Evolutionary conservation across 1,140 invertebrate species (phyloP).

Genomic region (Leguminivora glycinivorella): DNA sequence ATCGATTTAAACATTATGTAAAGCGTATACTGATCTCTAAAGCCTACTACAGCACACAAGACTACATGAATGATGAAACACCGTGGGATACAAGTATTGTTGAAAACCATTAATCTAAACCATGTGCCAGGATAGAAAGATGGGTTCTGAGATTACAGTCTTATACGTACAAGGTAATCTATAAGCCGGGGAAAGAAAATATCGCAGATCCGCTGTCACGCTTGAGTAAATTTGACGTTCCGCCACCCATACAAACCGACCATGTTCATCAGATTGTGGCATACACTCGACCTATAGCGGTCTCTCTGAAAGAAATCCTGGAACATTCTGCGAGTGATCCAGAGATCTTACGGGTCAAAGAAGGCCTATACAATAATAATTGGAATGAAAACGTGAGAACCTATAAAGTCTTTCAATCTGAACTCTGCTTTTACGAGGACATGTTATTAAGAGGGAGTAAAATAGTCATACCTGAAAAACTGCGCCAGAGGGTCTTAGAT

Average conservation of each 20-base stretch:
- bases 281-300: neutral
- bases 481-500: neutral
- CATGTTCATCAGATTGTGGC: neutral
- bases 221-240: no score
- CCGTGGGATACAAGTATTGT: no score
- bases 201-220: constrained; percentile 64
- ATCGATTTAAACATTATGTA: no score
- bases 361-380: neutral
- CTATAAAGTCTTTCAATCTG: neutral
- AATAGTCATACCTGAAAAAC: neutral
- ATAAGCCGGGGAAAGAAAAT: constrained; percentile 58
- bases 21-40: no score
- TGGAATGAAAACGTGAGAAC: neutral
- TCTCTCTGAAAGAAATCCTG: neutral
- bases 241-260: neutral
- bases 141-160: constrained; percentile 34
- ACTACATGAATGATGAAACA: no score
- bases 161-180: constrained; percentile 52
- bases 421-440: neutral
- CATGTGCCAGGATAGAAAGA: constrained; percentile 42
- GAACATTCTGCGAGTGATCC: neutral
- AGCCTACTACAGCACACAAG: no score
- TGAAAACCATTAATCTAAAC: no score
- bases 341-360: neutral
- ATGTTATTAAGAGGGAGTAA: neutral